Base-by-base conservation (phyloP, 2,797 vertebrate species). In the Sebastes kiyomatsui region DNA sequence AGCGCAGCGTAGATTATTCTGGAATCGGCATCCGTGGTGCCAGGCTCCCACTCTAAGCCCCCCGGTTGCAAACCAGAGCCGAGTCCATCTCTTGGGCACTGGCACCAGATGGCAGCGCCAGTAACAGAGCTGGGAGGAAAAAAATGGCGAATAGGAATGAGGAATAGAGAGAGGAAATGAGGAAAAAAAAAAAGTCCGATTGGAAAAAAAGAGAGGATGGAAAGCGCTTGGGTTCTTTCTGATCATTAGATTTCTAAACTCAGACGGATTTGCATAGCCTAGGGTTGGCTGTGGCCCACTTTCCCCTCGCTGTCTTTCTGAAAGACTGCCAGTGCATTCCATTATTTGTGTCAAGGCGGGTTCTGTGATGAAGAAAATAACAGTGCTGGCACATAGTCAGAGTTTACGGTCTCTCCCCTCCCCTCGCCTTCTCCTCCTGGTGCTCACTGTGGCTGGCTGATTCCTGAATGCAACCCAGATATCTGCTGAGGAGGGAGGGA, bases 241-340 rank as follows among this genome's bases (percentile, higher is more conserved):
- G 90, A 94, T 94, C 90, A 89, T 93, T 94, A 92, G 90, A 94
- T 93, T 94, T 93, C 90, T 89, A 86, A 93, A 93, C 86, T 93
- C 89, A 87, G 87, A 81, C 42, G 90, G 92, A 94, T 95, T 95
- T 94, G 93, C 93, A 94, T 94, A 92, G 95, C 93, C 93, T 88
- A 46, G 78, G 93, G 94, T 94, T 95, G 94, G 94, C 92, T 90
- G 88, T 93, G 93, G 89, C 93, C 93, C 93, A 94, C 92, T 94
- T 92, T 91, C 85, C 88, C 84, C 74, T 90, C 61, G 58, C 89
- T 74, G 91, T 91, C 92, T 91, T 84, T 89, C 86, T 94, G 89
- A 93, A 86, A 87, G 82, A 71, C 87, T 89, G 93, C 93, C 94
- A 94, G 90, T 88, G 88, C 90, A 92, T 94, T 94, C 93, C 91